Evolutionary conservation across 2,113 vertebrate genomes (phyloP).

Genomic region (Suncus etruscus): DNA sequence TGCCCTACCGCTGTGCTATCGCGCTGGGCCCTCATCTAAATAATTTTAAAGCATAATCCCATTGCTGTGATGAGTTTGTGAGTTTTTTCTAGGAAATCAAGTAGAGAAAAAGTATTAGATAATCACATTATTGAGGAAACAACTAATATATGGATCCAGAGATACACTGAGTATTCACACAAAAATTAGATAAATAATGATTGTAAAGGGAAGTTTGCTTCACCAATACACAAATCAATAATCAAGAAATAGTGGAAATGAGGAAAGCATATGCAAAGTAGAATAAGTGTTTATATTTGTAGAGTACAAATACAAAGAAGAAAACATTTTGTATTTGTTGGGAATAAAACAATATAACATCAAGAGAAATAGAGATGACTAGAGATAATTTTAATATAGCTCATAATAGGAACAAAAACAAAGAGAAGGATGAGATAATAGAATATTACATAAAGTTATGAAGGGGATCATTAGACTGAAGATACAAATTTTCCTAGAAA

Average conservation of each 20-base stretch:
- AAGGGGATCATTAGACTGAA: background rate
- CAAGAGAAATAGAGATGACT: background rate
- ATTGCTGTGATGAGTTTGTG: background rate
- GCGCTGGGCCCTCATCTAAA: no score
- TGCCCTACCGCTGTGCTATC: no score
- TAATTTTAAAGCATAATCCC: background rate
- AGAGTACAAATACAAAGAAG: no score
- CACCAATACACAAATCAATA: background rate
- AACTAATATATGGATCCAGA: background rate
- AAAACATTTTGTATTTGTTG: background rate
- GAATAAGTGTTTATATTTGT: background rate
- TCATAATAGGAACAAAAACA: constrained; percentile 10
- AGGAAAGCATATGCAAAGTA: background rate
- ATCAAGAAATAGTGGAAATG: background rate
- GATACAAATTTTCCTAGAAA: background rate
- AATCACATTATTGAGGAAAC: background rate
- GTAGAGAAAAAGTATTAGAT: background rate
- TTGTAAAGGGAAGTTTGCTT: background rate
- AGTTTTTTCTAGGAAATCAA: constrained; percentile 10
- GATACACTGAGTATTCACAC: background rate
- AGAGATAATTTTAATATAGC: background rate
- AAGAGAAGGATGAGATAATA: background rate
- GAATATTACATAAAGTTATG: background rate
- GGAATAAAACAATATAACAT: constrained; percentile 21
- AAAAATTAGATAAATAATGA: background rate